phyloP scores from a whole-genome alignment of 1,140 invertebrate genomes.

The Ips nitidus region DNA sequence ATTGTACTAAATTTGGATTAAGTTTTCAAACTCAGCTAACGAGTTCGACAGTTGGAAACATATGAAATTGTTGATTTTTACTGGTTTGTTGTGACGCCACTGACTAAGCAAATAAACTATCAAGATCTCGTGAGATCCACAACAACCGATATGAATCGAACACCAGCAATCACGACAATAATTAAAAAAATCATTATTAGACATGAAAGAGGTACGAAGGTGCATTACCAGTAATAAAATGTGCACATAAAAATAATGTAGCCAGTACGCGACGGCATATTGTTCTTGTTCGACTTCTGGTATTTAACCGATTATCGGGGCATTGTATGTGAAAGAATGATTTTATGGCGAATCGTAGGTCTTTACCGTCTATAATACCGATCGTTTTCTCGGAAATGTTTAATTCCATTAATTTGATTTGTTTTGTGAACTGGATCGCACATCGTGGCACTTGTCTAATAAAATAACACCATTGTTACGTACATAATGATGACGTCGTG shows the following conservation, averaged over 20 bases:
- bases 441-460: no score
- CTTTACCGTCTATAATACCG: slow-evolving; percentile 2
- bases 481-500: no score
- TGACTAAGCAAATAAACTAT: no score
- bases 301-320: slow-evolving; percentile 20
- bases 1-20: no score
- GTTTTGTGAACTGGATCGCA: background rate
- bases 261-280: slow-evolving; percentile 1
- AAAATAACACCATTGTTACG: no score
- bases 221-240: slow-evolving; percentile 18
- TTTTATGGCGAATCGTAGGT: slow-evolving; percentile 9
- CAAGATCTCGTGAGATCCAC: no score
- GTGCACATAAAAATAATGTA: slow-evolving; percentile 13
- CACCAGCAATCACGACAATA: background rate
- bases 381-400: slow-evolving; percentile 1
- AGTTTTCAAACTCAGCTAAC: no score
- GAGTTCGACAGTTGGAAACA: no score
- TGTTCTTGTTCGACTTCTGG: slow-evolving; percentile 14
- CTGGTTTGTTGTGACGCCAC: no score
- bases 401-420: slow-evolving; percentile 7
- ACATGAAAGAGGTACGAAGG: background rate
- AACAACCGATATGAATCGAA: no score
- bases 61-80: no score
- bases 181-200: slow-evolving; percentile 3
- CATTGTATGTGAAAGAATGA: slow-evolving; percentile 17